Conservation (phyloP, 1,140 invertebrate species). For the Cylas formicarius region DNA sequence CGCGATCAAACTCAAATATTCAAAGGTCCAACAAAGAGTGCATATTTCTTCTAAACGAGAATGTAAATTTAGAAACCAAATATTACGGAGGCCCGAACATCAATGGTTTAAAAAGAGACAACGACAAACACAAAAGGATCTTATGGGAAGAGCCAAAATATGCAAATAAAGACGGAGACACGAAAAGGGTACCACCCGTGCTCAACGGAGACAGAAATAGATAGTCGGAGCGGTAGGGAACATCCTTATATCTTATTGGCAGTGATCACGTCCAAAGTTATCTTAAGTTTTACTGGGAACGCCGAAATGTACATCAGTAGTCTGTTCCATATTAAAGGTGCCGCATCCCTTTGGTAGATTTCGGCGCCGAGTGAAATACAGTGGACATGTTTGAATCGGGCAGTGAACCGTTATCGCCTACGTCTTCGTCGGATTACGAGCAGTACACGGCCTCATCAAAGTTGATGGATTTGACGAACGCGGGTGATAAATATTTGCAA, state of each 20-base stretch:
- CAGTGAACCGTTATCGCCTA: conserved; percentile 30
- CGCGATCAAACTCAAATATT: too few species aligned
- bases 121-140: not conserved
- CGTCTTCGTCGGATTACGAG: conserved; percentile 27
- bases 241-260: conserved; percentile 25
- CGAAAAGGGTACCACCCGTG: not conserved
- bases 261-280: conserved; percentile 17
- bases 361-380: conserved; percentile 15
- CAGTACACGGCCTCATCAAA: conserved; percentile 27
- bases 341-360: conserved; percentile 4
- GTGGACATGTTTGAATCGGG: conserved; percentile 33
- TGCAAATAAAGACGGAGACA: conserved; percentile 6
- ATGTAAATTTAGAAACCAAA: too few species aligned
- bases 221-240: conserved; percentile 12
- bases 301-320: conserved; percentile 6
- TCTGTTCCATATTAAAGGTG: conserved; percentile 8
- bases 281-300: conserved; percentile 25
- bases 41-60: too few species aligned
- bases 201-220: conserved; percentile 15
- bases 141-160: conserved; percentile 14
- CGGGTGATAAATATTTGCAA: conserved; percentile 35
- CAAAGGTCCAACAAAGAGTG: too few species aligned
- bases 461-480: conserved; percentile 39
- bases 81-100: too few species aligned
- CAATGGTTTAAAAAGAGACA: too few species aligned